These are phyloP conservation scores for Tenthredo distinguenda DNA, from an alignment of 2,888 invertebrate species.

Conservation along the genomic window DNA sequence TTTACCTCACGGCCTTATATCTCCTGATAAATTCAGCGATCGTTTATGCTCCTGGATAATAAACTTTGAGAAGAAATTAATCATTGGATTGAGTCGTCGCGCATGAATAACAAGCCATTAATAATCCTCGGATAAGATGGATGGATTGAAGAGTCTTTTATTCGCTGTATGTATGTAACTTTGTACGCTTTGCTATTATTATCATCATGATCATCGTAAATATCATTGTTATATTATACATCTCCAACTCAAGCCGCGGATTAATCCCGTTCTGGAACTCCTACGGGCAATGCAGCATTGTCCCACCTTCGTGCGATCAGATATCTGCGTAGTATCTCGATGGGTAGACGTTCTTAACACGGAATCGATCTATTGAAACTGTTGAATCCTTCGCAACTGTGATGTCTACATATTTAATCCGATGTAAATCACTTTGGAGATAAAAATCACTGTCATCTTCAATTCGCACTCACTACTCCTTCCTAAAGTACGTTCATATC, in stretches of 20 bases:
- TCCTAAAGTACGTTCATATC: background rate
- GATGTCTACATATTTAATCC: background rate
- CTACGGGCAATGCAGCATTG: background rate
- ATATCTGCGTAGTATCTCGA: background rate
- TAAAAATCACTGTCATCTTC: background rate
- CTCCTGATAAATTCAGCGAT: background rate
- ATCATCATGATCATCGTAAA: background rate
- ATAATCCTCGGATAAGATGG: background rate
- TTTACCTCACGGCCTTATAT: background rate
- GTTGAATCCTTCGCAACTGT: background rate
- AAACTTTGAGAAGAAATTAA: background rate
- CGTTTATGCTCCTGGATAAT: background rate
- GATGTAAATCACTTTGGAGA: background rate
- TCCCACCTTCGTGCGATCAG: background rate
- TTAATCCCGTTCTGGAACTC: background rate
- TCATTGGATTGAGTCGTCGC: slow-evolving; percentile 20
- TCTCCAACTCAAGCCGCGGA: background rate
- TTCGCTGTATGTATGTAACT: background rate
- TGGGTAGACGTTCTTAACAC: background rate
- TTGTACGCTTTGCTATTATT: background rate
- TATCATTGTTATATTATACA: slow-evolving; percentile 1
- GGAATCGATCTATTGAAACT: background rate
- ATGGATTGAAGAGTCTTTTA: slow-evolving; percentile 3
- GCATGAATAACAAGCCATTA: slow-evolving; percentile 27
- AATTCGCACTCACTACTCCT: background rate